These are phyloP conservation scores for Holotrichia oblita DNA, from an alignment of 1,140 invertebrate species.

Conservation along the genomic window DNA sequence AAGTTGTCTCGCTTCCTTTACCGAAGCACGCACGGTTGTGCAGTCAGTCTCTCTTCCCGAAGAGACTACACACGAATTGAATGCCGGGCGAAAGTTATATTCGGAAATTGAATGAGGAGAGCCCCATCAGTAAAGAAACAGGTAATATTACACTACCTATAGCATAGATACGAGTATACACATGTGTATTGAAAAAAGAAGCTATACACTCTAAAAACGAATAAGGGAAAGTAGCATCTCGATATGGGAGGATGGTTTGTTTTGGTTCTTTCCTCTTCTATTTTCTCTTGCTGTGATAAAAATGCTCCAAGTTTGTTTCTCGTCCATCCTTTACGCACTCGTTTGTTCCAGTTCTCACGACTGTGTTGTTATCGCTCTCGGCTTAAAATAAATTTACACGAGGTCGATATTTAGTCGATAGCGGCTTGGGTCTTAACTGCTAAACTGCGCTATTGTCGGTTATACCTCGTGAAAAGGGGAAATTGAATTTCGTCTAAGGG, in stretches of 20 bases:
- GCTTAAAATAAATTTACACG: conserved; percentile 21
- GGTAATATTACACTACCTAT: not conserved
- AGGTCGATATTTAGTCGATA: conserved; percentile 13
- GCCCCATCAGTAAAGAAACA: not conserved
- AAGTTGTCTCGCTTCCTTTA: conserved; percentile 4
- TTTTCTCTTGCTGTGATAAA: not conserved
- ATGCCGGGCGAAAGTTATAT: not conserved
- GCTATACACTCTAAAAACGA: not conserved
- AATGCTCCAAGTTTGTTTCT: not conserved
- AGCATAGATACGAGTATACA: not conserved
- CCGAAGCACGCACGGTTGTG: not conserved
- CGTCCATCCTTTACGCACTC: not conserved
- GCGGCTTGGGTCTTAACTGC: not conserved
- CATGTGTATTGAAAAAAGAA: not conserved
- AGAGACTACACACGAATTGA: not conserved
- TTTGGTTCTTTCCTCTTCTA: not conserved
- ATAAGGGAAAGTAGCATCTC: not conserved
- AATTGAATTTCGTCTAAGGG: conserved; percentile 17
- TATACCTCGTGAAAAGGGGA: not conserved
- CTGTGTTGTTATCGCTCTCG: not conserved
- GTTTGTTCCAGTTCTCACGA: not conserved
- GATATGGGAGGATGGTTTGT: not conserved
- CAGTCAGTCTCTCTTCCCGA: not conserved
- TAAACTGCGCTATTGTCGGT: conserved; percentile 15
- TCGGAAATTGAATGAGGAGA: conserved; percentile 12